phyloP scores from a whole-genome alignment of 1,140 invertebrate genomes.

The Medauroidea extradentata region DNA sequence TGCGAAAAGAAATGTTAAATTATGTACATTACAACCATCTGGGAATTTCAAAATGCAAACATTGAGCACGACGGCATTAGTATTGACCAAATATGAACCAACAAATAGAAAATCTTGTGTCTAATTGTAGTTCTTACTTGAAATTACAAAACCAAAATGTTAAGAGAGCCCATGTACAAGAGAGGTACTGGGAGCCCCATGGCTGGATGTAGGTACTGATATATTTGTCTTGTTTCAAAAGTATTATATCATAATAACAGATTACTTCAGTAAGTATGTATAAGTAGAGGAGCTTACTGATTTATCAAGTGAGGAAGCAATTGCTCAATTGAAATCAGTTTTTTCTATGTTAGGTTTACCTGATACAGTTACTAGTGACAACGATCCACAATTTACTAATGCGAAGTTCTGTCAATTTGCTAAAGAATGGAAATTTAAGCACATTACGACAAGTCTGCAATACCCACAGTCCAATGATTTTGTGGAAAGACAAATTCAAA shows the following conservation, averaged over 20 bases:
- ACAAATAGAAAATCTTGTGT: background rate
- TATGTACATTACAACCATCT: constrained; percentile 43
- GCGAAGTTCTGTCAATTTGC: constrained; percentile 37
- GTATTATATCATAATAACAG: constrained; percentile 19
- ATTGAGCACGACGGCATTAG: constrained; percentile 36
- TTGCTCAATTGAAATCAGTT: constrained; percentile 14
- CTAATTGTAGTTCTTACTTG: constrained; percentile 14
- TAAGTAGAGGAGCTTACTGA: constrained; percentile 8
- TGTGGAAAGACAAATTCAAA: constrained; percentile 33
- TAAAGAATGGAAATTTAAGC: constrained; percentile 35
- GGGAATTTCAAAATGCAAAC: constrained; percentile 41
- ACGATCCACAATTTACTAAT: constrained; percentile 10
- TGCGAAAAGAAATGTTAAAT: constrained; percentile 36
- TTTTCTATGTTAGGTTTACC: constrained; percentile 20
- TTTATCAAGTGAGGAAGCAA: constrained; percentile 13
- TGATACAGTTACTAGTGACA: constrained; percentile 12
- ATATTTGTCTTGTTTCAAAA: background rate
- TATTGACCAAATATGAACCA: constrained; percentile 43
- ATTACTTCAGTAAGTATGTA: constrained; percentile 26
- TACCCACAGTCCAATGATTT: constrained; percentile 38
- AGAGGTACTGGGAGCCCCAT: constrained; percentile 19
- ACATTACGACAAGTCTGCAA: constrained; percentile 36
- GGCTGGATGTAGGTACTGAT: constrained; percentile 22
- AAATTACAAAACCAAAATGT: constrained; percentile 9
- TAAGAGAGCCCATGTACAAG: constrained; percentile 20